phyloP scores from a whole-genome alignment of 2,113 vertebrate species.

The Pteropus alecto region DNA sequence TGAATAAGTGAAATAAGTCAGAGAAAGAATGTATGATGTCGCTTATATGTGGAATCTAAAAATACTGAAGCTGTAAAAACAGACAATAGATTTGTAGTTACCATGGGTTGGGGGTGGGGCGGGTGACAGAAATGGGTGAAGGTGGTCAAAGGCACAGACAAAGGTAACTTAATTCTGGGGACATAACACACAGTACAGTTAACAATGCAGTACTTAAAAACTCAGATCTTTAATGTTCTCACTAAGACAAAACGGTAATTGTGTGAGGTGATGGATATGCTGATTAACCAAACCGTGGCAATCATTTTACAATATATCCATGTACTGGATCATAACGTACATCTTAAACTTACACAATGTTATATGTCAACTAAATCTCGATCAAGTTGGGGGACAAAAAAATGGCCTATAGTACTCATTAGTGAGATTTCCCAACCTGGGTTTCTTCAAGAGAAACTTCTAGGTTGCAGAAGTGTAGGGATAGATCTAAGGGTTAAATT shows the following conservation, averaged over 20 bases:
- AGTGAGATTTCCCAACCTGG: not conserved
- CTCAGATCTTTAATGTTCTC: not conserved
- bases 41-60: not conserved
- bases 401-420: not conserved
- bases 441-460: not conserved
- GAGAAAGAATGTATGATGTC: not conserved
- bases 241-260: not conserved
- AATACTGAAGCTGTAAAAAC: fast-evolving
- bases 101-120: not conserved
- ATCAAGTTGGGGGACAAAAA: not conserved
- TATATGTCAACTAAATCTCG: not conserved
- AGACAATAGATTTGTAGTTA: not conserved
- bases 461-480: not conserved
- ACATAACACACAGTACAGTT: fast-evolving
- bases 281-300: not conserved
- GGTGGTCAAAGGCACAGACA: not conserved
- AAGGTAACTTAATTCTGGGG: not conserved
- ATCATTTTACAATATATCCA: fast-evolving
- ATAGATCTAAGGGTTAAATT: not conserved
- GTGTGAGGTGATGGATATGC: fast-evolving
- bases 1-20: not conserved
- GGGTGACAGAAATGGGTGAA: not conserved
- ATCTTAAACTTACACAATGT: not conserved
- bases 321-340: not conserved
- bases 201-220: fast-evolving